Evolutionary conservation across 2,113 vertebrate species (phyloP).

Genomic region (Barnardius zonarius): DNA sequence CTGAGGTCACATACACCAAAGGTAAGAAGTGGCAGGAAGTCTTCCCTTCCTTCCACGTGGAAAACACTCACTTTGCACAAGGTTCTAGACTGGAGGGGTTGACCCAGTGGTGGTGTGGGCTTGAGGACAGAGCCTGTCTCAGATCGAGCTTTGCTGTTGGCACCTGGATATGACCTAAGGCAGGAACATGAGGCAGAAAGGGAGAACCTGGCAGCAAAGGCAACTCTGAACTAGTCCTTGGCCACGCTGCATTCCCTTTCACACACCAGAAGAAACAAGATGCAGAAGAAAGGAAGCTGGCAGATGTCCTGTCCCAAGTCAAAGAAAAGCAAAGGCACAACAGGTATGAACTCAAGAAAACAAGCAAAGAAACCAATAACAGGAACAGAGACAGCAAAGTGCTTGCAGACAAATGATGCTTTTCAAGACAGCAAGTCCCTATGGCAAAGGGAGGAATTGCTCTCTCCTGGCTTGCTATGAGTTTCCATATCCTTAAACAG

Average conservation of each 20-base stretch:
- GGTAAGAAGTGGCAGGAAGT: background rate
- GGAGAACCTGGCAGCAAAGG: rapidly evolving
- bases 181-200: background rate
- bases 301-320: background rate
- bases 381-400: background rate
- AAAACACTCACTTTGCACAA: background rate
- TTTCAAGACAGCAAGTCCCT: background rate
- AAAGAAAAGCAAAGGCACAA: constrained; percentile 19
- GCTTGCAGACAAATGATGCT: background rate
- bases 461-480: background rate
- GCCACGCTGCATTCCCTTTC: background rate
- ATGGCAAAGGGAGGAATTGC: background rate
- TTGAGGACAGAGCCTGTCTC: background rate
- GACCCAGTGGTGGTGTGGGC: background rate
- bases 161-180: background rate
- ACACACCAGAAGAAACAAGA: rapidly evolving
- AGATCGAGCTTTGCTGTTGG: background rate
- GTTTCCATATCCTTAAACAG: background rate
- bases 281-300: background rate
- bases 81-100: background rate
- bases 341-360: background rate
- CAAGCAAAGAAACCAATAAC: background rate
- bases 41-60: background rate
- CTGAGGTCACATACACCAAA: background rate
- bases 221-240: background rate